A percentile compares a stretch with the other conserved stretches of the same genome.
Evolutionary conservation across 2,797 vertebrate genomes (phyloP).

Genomic region (Sebastes paucispinis): DNA sequence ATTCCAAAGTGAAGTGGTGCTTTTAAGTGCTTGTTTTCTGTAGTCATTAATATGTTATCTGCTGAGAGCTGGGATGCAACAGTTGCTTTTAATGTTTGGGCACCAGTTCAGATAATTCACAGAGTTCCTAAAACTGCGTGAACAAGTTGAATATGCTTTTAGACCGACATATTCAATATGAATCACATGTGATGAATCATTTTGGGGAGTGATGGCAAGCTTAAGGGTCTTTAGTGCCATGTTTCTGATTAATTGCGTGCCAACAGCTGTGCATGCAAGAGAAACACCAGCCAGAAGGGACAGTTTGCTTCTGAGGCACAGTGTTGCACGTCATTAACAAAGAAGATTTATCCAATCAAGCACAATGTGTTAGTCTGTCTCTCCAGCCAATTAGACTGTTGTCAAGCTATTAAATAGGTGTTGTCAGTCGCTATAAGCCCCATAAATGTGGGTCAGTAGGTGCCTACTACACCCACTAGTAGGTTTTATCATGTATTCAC

Average conservation of each 20-base stretch:
- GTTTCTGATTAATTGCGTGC: not conserved
- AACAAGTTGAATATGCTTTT: not conserved
- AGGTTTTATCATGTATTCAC: too few relatives aligned
- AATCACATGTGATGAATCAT: not conserved
- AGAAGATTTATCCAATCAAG: not conserved
- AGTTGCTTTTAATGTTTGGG: not conserved
- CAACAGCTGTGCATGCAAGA: not conserved
- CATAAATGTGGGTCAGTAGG: too few relatives aligned
- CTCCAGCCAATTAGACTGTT: not conserved
- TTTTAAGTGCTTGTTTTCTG: constrained; percentile 19
- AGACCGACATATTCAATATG: not conserved
- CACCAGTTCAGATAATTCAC: not conserved
- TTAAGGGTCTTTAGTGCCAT: not conserved
- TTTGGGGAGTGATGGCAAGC: not conserved
- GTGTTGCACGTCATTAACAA: not conserved
- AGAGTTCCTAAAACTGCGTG: not conserved
- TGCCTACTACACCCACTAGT: too few relatives aligned
- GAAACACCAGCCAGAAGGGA: not conserved
- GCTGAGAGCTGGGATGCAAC: not conserved
- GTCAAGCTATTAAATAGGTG: too few relatives aligned
- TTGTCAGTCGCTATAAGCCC: too few relatives aligned
- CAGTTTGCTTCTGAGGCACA: not conserved
- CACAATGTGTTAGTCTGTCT: not conserved
- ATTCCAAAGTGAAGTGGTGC: constrained; percentile 6
- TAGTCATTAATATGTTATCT: not conserved